These are phyloP conservation scores for Catalaphyllia jardinei DNA, from an alignment of 64 coral and sea anemone genomes.

Conservation along the genomic window DNA sequence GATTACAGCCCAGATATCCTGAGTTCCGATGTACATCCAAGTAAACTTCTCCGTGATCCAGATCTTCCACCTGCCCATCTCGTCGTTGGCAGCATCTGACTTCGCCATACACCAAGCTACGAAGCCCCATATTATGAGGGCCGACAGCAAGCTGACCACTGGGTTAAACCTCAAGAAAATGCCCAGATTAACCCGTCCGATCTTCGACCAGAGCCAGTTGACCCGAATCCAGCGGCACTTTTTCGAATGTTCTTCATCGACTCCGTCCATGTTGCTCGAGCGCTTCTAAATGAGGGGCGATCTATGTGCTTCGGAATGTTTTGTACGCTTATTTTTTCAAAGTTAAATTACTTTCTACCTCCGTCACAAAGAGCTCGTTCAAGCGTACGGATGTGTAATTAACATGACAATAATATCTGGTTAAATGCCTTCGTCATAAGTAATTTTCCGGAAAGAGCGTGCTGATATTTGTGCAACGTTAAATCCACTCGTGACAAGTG, in stretches of 20 bases:
- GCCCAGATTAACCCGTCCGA: not conserved
- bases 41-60: constrained; percentile 49
- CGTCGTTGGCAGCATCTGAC: constrained; percentile 13
- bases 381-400: constrained; percentile 7
- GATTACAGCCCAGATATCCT: constrained; percentile 51
- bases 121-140: constrained; percentile 50
- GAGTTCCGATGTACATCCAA: constrained; percentile 59
- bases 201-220: not conserved
- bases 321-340: not conserved
- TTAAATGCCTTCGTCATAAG: constrained; percentile 21
- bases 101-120: constrained; percentile 40
- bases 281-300: not conserved
- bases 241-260: constrained; percentile 27
- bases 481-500: not conserved
- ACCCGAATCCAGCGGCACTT: not conserved
- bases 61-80: constrained; percentile 26
- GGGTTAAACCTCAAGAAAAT: constrained; percentile 48
- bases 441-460: constrained; percentile 10
- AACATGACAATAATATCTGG: constrained; percentile 7
- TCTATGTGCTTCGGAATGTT: not conserved
- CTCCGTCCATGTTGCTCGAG: not conserved
- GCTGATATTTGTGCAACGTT: not conserved
- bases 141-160: constrained; percentile 42
- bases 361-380: constrained; percentile 9
- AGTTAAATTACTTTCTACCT: not conserved